These are phyloP conservation scores for Pygocentrus nattereri DNA, from an alignment of 2,797 vertebrate species.

Conservation along the genomic window DNA sequence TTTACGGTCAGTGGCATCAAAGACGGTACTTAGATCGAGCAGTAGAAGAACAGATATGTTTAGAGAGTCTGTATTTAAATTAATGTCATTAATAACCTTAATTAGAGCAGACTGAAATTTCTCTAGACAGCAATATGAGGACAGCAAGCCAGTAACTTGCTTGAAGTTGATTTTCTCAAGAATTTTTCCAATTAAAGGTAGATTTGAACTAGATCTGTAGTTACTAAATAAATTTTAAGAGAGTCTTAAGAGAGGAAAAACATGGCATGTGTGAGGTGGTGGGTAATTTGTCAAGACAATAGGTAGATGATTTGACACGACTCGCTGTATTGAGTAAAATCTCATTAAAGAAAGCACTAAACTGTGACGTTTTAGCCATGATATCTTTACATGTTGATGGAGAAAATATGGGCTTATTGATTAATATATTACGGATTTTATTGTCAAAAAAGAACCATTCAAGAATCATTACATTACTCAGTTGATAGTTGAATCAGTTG, in stretches of 20 bases:
- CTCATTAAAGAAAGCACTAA: background rate
- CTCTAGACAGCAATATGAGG: background rate
- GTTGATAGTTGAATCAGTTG: background rate
- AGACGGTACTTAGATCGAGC: background rate
- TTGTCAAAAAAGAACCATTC: background rate
- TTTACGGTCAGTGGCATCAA: background rate
- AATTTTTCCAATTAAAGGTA: background rate
- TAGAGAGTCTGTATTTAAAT: background rate
- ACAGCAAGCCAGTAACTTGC: too few species aligned
- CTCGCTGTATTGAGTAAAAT: background rate
- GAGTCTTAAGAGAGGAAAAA: background rate
- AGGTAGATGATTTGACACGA: background rate
- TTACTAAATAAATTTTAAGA: too few species aligned
- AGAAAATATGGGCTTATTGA: background rate
- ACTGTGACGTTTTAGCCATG: background rate
- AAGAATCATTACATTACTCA: background rate
- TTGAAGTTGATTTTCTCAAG: background rate
- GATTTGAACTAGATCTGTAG: background rate
- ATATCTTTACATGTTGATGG: background rate
- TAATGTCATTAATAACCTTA: background rate
- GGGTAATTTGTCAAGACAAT: too few species aligned
- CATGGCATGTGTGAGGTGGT: background rate
- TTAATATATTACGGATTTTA: background rate
- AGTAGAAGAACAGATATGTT: background rate
- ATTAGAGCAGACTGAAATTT: background rate